Percentiles rank a stretch among this genome's conserved stretches.
Evolutionary conservation across 2,888 invertebrate species (phyloP).

Genomic region (Rhamnusium bicolor): DNA sequence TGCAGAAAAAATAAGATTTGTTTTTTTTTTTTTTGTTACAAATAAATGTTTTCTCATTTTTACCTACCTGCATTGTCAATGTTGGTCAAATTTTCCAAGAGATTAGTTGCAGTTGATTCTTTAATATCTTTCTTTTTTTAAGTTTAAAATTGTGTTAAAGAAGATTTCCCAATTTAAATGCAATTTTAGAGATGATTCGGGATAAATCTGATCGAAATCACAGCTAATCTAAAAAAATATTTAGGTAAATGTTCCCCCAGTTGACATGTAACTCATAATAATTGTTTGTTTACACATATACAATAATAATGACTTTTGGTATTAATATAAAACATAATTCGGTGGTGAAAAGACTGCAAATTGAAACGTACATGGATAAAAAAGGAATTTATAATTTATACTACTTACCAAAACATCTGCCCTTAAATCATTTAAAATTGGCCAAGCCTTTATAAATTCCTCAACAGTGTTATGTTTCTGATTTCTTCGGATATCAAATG

Average conservation of each 20-base stretch:
- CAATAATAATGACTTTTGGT: too few species aligned
- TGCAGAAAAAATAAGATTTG: not conserved
- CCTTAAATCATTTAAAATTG: constrained; percentile 28
- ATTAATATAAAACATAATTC: too few species aligned
- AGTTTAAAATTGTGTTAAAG: not conserved
- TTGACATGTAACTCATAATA: too few species aligned
- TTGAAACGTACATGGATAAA: too few species aligned
- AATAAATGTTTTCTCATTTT: not conserved
- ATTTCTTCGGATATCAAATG: constrained; percentile 15
- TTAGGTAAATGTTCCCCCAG: too few species aligned
- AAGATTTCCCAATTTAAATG: not conserved
- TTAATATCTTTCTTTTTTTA: not conserved
- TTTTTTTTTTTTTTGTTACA: not conserved
- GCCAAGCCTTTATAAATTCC: constrained; percentile 27
- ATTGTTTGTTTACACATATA: too few species aligned
- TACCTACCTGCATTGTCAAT: not conserved
- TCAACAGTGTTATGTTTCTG: constrained; percentile 3
- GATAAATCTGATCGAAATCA: not conserved
- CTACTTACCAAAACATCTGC: constrained; percentile 27
- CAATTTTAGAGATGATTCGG: not conserved
- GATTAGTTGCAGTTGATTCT: not conserved
- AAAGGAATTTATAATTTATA: too few species aligned
- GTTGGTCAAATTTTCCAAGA: not conserved
- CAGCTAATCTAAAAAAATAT: not conserved
- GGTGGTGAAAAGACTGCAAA: too few species aligned